Conservation (phyloP, 2,797 vertebrate species). For the Pipistrellus pygmaeus region DNA sequence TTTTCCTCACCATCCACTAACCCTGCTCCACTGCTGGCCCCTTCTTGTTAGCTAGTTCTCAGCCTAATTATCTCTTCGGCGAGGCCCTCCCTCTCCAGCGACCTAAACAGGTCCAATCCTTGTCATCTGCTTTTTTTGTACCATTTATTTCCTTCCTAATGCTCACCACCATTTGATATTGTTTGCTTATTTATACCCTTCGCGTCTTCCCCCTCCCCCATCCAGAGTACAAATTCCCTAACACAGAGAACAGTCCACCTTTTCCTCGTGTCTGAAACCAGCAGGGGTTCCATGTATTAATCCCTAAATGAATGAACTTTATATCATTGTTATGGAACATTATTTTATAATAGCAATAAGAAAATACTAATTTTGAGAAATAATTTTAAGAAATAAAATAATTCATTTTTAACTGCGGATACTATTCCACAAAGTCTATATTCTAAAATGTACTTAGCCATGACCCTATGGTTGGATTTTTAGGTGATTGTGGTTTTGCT, state of each 20-base stretch:
- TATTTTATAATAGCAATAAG: slow-evolving; percentile 5
- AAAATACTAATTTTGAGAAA: not conserved
- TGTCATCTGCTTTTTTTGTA: not conserved
- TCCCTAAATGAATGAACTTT: not conserved
- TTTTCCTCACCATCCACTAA: too few species aligned
- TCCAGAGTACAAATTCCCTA: not conserved
- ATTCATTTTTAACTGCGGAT: not conserved
- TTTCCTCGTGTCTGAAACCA: slow-evolving; percentile 22
- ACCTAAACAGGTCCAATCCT: not conserved
- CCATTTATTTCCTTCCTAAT: not conserved
- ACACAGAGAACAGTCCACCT: not conserved
- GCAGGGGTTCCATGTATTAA: not conserved
- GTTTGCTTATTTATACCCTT: not conserved
- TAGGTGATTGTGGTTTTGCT: not conserved
- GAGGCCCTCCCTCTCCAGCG: not conserved
- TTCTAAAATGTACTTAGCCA: not conserved
- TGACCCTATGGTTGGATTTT: not conserved
- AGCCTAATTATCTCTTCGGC: not conserved
- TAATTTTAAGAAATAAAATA: too few species aligned
- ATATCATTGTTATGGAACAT: not conserved
- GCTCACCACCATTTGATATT: not conserved
- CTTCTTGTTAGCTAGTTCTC: not conserved
- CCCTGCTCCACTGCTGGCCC: not conserved
- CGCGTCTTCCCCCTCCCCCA: too few species aligned
- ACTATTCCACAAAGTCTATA: not conserved